Conservation (phyloP, 2,888 invertebrate species). For the Itoplectis maculator region DNA sequence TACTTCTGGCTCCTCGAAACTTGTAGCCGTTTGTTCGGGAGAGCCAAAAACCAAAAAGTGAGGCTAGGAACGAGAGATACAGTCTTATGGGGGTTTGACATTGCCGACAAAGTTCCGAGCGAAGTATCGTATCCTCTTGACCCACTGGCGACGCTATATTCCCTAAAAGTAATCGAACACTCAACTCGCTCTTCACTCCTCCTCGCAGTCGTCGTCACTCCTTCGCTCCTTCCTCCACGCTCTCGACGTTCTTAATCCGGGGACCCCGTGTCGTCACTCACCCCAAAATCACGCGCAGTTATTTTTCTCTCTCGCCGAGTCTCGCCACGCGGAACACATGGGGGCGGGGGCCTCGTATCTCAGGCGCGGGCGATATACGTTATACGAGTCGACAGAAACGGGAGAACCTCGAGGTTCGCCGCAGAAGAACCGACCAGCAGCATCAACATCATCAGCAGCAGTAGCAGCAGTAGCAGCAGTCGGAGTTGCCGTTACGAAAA, state of each 20-base stretch:
- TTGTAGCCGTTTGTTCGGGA: no score
- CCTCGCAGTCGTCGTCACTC: not conserved
- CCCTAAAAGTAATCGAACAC: slow-evolving; percentile 45
- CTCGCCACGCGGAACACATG: slow-evolving; percentile 21
- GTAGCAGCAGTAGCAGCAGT: slow-evolving; percentile 9
- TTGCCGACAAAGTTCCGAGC: no score
- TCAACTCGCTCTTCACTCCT: not conserved
- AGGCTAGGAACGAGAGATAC: no score
- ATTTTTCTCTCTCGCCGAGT: slow-evolving; percentile 6
- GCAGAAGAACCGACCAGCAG: slow-evolving; percentile 43
- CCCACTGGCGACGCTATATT: not conserved
- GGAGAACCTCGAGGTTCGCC: slow-evolving; percentile 47
- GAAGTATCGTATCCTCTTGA: no score
- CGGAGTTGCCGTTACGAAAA: slow-evolving; percentile 61
- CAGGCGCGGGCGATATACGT: not conserved
- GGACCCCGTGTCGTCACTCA: not conserved
- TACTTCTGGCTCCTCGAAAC: no score
- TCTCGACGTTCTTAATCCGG: slow-evolving; percentile 5
- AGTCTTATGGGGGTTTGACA: no score
- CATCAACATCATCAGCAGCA: slow-evolving; percentile 38
- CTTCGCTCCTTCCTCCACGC: not conserved
- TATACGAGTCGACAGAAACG: slow-evolving; percentile 24
- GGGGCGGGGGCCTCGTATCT: slow-evolving; percentile 22
- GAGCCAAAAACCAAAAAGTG: no score
- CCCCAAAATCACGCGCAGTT: slow-evolving; percentile 27